These are phyloP conservation scores for Formica selysi DNA, from an alignment of 1,140 invertebrate genomes.

Conservation along the genomic window DNA sequence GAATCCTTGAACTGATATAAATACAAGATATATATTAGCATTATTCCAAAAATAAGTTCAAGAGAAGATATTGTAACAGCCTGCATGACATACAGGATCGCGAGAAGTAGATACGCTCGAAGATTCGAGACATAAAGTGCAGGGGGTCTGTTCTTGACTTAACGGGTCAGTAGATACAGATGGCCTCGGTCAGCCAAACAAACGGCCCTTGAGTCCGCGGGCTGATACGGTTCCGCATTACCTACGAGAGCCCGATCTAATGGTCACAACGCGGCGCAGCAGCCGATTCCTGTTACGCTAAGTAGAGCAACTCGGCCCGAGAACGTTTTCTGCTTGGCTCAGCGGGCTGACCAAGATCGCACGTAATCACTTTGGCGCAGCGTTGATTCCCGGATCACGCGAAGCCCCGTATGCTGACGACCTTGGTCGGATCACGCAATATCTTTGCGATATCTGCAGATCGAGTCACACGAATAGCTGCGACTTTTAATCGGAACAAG, in stretches of 20 bases:
- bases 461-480: constrained; percentile 17
- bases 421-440: constrained; percentile 27
- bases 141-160: constrained; percentile 62
- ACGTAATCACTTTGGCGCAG: constrained; percentile 40
- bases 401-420: constrained; percentile 17
- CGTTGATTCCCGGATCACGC: constrained; percentile 32
- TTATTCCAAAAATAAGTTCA: constrained; percentile 33
- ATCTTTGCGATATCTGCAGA: constrained; percentile 20
- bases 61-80: constrained; percentile 55
- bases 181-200: constrained; percentile 65
- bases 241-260: constrained; percentile 42
- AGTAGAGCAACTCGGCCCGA: constrained; percentile 30
- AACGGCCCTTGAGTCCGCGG: constrained; percentile 48
- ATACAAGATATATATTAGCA: constrained; percentile 20
- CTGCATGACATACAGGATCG: constrained; percentile 45
- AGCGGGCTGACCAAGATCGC: constrained; percentile 45
- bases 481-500: constrained; percentile 10
- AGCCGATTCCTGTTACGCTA: constrained; percentile 47
- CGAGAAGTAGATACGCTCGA: constrained; percentile 49
- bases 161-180: constrained; percentile 69
- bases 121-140: constrained; percentile 65
- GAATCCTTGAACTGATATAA: constrained; percentile 12
- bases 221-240: constrained; percentile 53
- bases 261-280: constrained; percentile 31
- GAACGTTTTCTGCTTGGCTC: constrained; percentile 55